Evolutionary conservation across 1,140 invertebrate genomes (phyloP).

Genomic region (Diprion similis): DNA sequence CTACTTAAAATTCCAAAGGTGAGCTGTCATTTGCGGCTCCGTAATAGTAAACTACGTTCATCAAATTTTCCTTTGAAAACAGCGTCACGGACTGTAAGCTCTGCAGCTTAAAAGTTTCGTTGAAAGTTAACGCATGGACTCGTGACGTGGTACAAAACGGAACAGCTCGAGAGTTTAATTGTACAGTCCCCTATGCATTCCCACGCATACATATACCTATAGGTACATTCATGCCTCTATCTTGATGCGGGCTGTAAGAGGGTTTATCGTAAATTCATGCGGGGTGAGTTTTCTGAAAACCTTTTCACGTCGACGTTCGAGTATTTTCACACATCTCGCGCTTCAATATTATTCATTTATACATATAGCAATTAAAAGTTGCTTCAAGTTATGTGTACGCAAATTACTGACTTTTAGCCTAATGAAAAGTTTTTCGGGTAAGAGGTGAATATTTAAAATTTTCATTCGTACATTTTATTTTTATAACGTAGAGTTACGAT

Average conservation of each 20-base stretch:
- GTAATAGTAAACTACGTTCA: neutral
- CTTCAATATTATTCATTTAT: too few species aligned
- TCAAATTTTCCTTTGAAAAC: neutral
- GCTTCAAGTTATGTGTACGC: too few species aligned
- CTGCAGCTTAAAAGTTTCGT: neutral
- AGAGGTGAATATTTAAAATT: too few species aligned
- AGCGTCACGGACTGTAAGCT: neutral
- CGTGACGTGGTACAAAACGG: neutral
- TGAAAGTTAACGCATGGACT: neutral
- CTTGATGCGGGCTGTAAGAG: neutral
- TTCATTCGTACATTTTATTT: too few species aligned
- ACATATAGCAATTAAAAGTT: too few species aligned
- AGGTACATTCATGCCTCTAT: neutral
- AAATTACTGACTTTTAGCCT: too few species aligned
- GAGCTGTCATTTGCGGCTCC: too few species aligned
- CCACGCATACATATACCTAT: neutral
- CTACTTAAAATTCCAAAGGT: too few species aligned
- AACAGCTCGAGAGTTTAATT: neutral
- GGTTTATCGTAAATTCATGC: neutral
- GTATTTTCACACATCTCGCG: too few species aligned
- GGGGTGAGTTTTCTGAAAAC: neutral
- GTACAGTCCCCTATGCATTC: neutral
- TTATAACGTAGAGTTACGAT: too few species aligned
- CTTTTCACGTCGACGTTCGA: neutral
- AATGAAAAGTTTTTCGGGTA: too few species aligned